These are phyloP conservation scores for Ephestia elutella DNA, from an alignment of 1,140 invertebrate genomes.

Conservation along the genomic window DNA sequence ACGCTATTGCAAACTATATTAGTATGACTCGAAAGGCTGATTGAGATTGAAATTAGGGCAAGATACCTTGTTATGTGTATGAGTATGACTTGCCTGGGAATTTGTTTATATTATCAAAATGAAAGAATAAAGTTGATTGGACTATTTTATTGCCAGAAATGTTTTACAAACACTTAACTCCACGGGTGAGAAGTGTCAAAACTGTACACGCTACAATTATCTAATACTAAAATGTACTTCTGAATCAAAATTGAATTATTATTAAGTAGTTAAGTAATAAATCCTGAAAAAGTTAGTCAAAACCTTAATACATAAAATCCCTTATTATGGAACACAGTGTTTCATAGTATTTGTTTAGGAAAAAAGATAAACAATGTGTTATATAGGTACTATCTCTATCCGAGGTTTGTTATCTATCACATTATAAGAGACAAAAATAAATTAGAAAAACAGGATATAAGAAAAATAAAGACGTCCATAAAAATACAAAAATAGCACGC, in stretches of 20 bases:
- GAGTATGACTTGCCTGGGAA: too few relatives aligned
- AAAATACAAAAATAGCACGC: conserved; percentile 64
- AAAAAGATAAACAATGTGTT: conserved; percentile 49
- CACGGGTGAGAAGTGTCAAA: conserved; percentile 46
- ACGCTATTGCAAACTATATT: too few relatives aligned
- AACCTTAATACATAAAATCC: conserved; percentile 46
- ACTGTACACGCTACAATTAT: conserved; percentile 66
- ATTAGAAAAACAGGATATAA: conserved; percentile 61
- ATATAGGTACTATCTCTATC: conserved; percentile 60
- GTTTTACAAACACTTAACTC: conserved; percentile 66
- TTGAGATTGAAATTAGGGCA: too few relatives aligned
- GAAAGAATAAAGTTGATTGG: conserved; percentile 45
- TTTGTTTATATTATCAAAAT: too few relatives aligned
- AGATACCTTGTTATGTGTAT: too few relatives aligned
- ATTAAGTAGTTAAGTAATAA: conserved; percentile 24
- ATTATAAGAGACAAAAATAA: conserved; percentile 60
- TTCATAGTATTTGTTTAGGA: conserved; percentile 34
- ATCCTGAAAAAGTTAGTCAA: conserved; percentile 54
- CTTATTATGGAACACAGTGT: conserved; percentile 48
- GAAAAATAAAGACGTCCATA: conserved; percentile 62
- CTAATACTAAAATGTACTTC: conserved; percentile 62
- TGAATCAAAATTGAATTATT: conserved; percentile 43
- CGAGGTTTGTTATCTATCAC: conserved; percentile 65
- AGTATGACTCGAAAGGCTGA: too few relatives aligned
- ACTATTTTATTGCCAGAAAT: conserved; percentile 74